phyloP scores from a whole-genome alignment of 1,140 invertebrate species.

The Whitmania pigra region DNA sequence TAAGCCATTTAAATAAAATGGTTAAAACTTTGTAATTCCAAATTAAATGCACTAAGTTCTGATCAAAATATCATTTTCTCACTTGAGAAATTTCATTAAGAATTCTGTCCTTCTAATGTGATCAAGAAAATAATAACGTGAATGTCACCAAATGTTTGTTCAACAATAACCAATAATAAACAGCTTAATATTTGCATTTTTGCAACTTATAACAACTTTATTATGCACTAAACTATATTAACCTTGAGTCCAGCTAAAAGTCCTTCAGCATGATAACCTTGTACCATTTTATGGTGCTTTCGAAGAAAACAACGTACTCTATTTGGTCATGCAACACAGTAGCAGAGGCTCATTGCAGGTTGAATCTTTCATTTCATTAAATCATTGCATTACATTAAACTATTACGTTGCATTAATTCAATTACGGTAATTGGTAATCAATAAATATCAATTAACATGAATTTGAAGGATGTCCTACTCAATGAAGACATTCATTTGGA shows the following conservation, averaged over 20 bases:
- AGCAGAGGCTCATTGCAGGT: conserved; percentile 12
- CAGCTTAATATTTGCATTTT: too few species aligned
- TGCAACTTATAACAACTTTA: too few species aligned
- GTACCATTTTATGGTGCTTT: background rate
- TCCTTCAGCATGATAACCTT: background rate
- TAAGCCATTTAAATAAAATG: too few species aligned
- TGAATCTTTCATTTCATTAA: background rate
- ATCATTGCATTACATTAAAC: background rate
- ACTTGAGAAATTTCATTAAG: too few species aligned
- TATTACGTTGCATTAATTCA: background rate
- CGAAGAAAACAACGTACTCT: background rate
- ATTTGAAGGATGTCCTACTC: background rate
- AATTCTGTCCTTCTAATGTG: too few species aligned
- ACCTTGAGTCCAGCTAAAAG: background rate
- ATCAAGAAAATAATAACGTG: too few species aligned
- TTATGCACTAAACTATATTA: too few species aligned
- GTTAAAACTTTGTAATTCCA: too few species aligned
- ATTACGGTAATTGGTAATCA: background rate
- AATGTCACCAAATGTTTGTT: too few species aligned
- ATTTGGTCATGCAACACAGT: background rate
- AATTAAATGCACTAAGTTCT: too few species aligned
- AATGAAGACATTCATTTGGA: background rate
- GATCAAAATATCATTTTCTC: too few species aligned
- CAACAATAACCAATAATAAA: too few species aligned
- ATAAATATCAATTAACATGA: background rate